These are phyloP conservation scores for Acanthisitta chloris DNA, from an alignment of 2,113 vertebrate genomes.

Conservation along the genomic window DNA sequence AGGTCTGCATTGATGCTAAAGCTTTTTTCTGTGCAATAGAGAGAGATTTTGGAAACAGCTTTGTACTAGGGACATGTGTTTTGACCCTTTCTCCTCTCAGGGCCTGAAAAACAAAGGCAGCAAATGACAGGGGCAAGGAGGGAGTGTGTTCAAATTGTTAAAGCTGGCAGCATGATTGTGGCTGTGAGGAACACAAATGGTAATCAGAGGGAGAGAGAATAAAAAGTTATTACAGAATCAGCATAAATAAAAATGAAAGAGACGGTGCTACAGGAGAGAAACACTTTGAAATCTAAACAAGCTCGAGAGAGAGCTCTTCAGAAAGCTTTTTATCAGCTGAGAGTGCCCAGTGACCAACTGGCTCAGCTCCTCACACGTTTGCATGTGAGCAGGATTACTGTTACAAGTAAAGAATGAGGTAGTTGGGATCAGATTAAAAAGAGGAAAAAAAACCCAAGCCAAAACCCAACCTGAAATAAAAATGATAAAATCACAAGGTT, in stretches of 20 bases:
- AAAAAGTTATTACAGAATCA: slow-evolving; percentile 13
- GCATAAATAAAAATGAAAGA: slow-evolving; percentile 5
- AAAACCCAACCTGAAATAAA: neutral
- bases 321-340: neutral
- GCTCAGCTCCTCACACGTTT: neutral
- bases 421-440: neutral
- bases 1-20: slow-evolving; percentile 30
- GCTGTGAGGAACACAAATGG: neutral
- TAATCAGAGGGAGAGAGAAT: neutral
- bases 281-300: slow-evolving; percentile 28
- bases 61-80: neutral
- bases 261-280: neutral
- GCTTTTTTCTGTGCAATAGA: slow-evolving; percentile 14
- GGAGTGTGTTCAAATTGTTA: neutral
- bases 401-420: neutral
- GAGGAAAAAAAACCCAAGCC: fast-evolving
- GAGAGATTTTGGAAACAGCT: slow-evolving; percentile 41
- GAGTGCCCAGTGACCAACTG: neutral
- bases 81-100: slow-evolving; percentile 11
- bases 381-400: neutral
- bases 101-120: slow-evolving; percentile 5
- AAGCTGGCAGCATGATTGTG: neutral
- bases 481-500: neutral
- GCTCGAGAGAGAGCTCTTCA: neutral
- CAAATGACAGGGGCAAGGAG: slow-evolving; percentile 26